Conservation (phyloP, 2,888 invertebrate species). For the Parascotia fuliginaria region DNA sequence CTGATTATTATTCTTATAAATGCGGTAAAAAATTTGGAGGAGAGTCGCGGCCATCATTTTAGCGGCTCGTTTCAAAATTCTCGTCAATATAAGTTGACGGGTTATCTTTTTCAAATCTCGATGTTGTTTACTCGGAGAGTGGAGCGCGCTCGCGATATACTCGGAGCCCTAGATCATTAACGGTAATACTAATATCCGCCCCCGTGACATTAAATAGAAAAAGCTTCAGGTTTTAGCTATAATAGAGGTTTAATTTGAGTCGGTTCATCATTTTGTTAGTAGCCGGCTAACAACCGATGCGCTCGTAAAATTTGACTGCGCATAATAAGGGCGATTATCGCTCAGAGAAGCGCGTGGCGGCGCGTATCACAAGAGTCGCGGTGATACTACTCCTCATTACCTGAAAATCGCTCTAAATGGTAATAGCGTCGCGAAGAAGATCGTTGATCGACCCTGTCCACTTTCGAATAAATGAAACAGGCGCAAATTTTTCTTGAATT, state of each 20-base stretch:
- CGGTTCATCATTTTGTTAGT: constrained; percentile 74
- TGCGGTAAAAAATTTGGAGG: constrained; percentile 59
- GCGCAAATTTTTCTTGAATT: constrained; percentile 71
- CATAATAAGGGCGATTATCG: constrained; percentile 81
- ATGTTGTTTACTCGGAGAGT: constrained; percentile 46
- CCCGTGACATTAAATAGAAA: constrained; percentile 65
- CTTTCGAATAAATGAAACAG: constrained; percentile 71
- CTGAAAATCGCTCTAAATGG: constrained; percentile 81
- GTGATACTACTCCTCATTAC: constrained; percentile 76
- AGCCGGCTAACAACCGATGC: constrained; percentile 74
- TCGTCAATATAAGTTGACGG: constrained; percentile 63
- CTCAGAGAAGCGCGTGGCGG: constrained; percentile 66
- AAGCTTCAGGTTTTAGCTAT: constrained; percentile 62
- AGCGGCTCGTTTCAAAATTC: constrained; percentile 61
- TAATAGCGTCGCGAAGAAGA: constrained; percentile 67
- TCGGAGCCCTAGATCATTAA: constrained; percentile 56
- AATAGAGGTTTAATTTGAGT: constrained; percentile 74
- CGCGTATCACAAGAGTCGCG: constrained; percentile 59
- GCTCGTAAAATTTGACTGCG: constrained; percentile 84
- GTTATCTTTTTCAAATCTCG: constrained; percentile 55
- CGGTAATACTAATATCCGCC: constrained; percentile 59
- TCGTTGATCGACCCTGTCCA: constrained; percentile 58
- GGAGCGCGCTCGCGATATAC: constrained; percentile 40
- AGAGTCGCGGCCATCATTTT: constrained; percentile 59
- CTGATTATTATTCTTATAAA: constrained; percentile 66